phyloP scores from a whole-genome alignment of 2,113 vertebrate genomes.

The Mesitornis unicolor region DNA sequence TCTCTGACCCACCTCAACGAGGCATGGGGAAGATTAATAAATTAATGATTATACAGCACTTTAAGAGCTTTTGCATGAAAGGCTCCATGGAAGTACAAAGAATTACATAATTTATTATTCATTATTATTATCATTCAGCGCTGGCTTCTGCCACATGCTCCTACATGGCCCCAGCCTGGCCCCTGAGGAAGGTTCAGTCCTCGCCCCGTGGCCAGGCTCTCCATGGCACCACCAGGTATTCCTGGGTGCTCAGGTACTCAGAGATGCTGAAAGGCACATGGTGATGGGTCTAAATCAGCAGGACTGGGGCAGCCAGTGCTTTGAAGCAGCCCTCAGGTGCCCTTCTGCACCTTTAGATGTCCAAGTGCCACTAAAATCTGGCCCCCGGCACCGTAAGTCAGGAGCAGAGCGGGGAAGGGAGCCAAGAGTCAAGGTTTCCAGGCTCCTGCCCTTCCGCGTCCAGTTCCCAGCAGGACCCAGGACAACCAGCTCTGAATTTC shows the following conservation, averaged over 20 bases:
- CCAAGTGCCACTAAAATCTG: slow-evolving; percentile 33
- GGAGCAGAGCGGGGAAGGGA: not conserved
- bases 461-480: not conserved
- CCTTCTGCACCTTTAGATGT: not conserved
- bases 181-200: not conserved
- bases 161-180: not conserved
- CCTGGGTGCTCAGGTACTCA: not conserved
- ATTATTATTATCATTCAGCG: not conserved
- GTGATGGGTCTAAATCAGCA: not conserved
- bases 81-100: not conserved
- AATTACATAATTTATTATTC: slow-evolving; percentile 27
- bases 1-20: not conserved
- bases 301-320: not conserved
- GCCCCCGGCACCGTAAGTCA: not conserved
- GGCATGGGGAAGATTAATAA: not conserved
- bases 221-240: not conserved
- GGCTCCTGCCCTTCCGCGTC: not conserved
- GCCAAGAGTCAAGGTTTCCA: not conserved
- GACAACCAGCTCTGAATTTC: not conserved
- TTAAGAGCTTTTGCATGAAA: not conserved
- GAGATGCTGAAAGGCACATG: not conserved
- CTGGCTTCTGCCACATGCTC: not conserved
- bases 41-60: not conserved
- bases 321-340: not conserved
- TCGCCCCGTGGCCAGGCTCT: too few relatives aligned